Conservation (phyloP, 2,888 invertebrate species). For the Drosophila bunnanda region DNA sequence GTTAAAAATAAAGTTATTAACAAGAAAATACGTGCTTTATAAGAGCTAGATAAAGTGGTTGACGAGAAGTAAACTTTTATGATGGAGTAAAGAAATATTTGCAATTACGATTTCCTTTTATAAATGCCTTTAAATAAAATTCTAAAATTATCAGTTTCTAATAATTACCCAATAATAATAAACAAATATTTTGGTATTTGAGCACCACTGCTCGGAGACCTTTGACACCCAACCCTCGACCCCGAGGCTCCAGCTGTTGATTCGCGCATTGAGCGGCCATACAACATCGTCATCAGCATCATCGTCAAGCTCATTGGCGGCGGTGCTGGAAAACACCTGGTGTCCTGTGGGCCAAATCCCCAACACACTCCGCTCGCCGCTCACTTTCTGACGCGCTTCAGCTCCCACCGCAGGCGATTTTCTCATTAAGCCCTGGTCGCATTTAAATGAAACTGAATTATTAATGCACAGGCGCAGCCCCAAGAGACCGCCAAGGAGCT, state of each 20-base stretch:
- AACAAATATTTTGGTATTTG: neutral
- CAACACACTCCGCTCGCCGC: neutral
- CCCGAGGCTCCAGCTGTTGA: conserved; percentile 44
- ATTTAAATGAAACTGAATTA: conserved; percentile 81
- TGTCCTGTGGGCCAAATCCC: conserved; percentile 31
- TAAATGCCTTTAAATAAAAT: neutral
- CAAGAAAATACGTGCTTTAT: neutral
- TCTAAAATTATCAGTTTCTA: neutral
- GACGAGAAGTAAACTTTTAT: neutral
- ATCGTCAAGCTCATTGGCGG: conserved; percentile 50
- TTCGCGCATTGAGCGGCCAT: conserved; percentile 54
- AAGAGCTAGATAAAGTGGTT: neutral
- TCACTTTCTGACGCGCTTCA: conserved; percentile 32
- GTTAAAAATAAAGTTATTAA: conserved; percentile 9
- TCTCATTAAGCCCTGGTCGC: conserved; percentile 75
- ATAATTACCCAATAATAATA: neutral
- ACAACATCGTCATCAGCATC: conserved; percentile 44
- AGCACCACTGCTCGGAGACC: conserved; percentile 19
- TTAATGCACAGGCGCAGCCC: conserved; percentile 66
- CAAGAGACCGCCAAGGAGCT: conserved; percentile 35
- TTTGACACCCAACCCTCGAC: conserved; percentile 1
- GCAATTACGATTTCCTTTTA: neutral
- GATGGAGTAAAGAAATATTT: neutral
- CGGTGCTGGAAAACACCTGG: conserved; percentile 38
- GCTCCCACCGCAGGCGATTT: conserved; percentile 75